Conservation (phyloP, 2,113 vertebrate genomes). For the Chlorocebus sabaeus region DNA sequence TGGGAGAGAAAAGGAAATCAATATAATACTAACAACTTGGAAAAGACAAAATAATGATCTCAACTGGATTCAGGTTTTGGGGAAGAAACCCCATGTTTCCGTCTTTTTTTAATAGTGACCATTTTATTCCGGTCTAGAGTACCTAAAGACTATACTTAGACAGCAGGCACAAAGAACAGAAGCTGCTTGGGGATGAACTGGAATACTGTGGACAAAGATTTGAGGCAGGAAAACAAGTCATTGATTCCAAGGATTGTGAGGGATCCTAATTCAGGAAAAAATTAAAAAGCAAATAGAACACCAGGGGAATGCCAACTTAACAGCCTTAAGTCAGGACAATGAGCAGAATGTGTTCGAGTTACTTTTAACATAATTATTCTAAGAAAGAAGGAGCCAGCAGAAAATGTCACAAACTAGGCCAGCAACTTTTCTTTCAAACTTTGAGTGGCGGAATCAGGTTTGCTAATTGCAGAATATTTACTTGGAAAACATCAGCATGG, state of each 20-base stretch:
- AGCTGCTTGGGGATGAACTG: neutral
- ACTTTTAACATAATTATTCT: constrained; percentile 26
- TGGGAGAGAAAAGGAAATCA: constrained; percentile 49
- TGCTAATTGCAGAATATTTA: neutral
- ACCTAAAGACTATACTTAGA: neutral
- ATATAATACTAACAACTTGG: constrained; percentile 9
- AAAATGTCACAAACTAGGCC: constrained; percentile 49
- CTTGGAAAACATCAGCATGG: neutral
- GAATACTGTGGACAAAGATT: neutral
- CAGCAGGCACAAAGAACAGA: neutral
- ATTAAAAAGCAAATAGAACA: neutral
- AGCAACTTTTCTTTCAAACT: neutral
- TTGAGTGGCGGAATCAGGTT: neutral
- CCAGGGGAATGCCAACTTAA: neutral
- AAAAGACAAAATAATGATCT: constrained; percentile 34
- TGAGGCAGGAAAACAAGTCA: constrained; percentile 38
- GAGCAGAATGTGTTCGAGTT: neutral
- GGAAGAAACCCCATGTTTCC: constrained; percentile 12
- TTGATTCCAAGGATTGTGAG: constrained; percentile 18
- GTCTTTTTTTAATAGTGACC: neutral
- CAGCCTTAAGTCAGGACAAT: neutral
- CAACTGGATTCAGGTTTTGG: neutral
- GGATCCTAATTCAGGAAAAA: neutral
- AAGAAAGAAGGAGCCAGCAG: constrained; percentile 36
- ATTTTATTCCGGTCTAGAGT: neutral